These are phyloP conservation scores for Cepaea hortensis DNA, from an alignment of 2,888 invertebrate species.

Conservation along the genomic window DNA sequence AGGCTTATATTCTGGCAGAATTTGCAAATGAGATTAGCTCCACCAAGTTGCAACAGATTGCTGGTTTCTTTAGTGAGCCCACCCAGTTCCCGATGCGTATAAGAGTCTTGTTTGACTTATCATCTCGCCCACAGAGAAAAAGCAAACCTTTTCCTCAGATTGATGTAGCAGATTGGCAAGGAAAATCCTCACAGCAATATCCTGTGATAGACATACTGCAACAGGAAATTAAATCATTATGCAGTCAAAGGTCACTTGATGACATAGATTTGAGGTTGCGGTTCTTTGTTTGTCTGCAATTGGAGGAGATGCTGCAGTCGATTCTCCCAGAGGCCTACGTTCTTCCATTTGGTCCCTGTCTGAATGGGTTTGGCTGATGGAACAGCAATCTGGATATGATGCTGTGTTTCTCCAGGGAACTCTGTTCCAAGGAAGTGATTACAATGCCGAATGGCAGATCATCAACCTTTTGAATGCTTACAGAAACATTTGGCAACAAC, in stretches of 20 bases:
- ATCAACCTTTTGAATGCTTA: conserved; percentile 79
- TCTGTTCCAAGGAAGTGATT: not conserved
- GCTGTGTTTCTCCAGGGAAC: conserved; percentile 64
- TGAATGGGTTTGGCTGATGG: conserved; percentile 90
- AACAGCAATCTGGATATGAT: conserved; percentile 90
- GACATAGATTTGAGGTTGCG: conserved; percentile 83
- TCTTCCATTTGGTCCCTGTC: conserved; percentile 91
- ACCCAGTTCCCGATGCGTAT: conserved; percentile 44
- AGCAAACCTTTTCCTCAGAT: not conserved
- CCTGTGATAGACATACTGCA: conserved; percentile 29
- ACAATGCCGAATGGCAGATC: conserved; percentile 3
- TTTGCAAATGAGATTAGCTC: conserved; percentile 31
- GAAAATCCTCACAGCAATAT: conserved; percentile 14
- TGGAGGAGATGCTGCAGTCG: conserved; percentile 81
- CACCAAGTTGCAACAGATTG: conserved; percentile 16
- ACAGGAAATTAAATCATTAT: conserved; percentile 38
- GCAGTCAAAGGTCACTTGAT: conserved; percentile 11
- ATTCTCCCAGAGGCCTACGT: conserved; percentile 85
- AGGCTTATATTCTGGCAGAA: conserved; percentile 48
- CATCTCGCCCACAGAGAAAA: not conserved
- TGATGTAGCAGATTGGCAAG: not conserved
- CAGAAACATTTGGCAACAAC: conserved; percentile 79
- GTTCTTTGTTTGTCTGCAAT: conserved; percentile 77
- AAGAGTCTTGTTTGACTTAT: conserved; percentile 40
- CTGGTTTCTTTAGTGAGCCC: conserved; percentile 33